Evolutionary conservation across 92 coral and sea anemone genomes (phyloP), one percentile per base, ranked within the genome.

Genomic region (Bergia sp.): DNA sequence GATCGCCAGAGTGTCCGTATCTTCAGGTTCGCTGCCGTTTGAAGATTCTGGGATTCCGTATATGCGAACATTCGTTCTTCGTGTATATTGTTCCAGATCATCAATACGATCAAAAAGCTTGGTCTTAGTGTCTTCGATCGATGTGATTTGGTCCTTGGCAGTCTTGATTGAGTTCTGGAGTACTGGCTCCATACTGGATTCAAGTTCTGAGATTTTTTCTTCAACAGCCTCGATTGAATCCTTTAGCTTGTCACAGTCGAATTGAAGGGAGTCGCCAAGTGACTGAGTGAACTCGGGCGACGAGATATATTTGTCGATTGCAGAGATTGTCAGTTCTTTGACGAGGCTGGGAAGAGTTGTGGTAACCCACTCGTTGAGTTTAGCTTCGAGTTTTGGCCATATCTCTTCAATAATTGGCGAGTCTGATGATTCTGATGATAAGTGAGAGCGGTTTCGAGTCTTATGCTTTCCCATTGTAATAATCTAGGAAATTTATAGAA

Each of bases 41-140:
- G 91, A 39, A 49, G 81, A 37, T 65, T 76, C 91, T 18, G 89
- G 82, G 39, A 89, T 84, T 21, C 91, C 89, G n/a, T 84, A 74
- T 42, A 89, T 89, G 79, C 91, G 81, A 47, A 84, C 18, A 44
- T 89, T 89, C 6, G 91, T 89, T 45, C 89, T 15, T 50, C 89
- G 49, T 21, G 90, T 87, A 69, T 77, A 76, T 39, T 87, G 85
- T 72, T 77, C 85, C 45, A 87, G 84, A 49, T 78, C 90, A 49
- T 87, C 85, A 15, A 77, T 66, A 39, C 57, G 74, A 20, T 86
- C 67, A 15, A 53, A 49, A 36, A 53, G 44, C 12, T 86, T 66
- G 66, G 44, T 39, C 72, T 29, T 77, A 44, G 43, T 37, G 61
- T 73, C 77, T 85, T 67, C 78, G 57, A 85, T 80, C 85, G 21